Base-by-base conservation (phyloP, 2,797 vertebrate genomes). In the Ceryle rudis region DNA sequence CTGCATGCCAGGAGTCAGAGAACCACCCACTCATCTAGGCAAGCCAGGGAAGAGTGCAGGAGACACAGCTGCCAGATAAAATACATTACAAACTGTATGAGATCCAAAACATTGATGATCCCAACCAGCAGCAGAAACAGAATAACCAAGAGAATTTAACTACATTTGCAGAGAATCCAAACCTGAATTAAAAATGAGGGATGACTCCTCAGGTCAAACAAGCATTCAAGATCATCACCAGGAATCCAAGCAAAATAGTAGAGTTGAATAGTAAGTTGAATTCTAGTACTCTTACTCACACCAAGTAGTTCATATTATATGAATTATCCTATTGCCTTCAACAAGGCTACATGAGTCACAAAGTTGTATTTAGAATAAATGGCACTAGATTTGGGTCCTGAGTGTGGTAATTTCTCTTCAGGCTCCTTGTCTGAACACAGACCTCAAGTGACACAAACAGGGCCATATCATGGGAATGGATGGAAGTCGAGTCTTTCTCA, bases 41-140 rank as follows among this genome's bases (percentile, higher is more conserved):
- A 95, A 83, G 75, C 71, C 90, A 80, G 55, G 77, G 78, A 93
- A 92, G 83, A 80, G 74, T 74, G 49, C 83, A 92, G 41, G 39
- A 84, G 90, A 71, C 49, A 78, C 71, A 89, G 83, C 81, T 95
- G 92, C 93, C 93, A 89, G 88, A 94, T 82, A 90, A 95, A 94
- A 95, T 82, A 94, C 52, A 89, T 85, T 95, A 70, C 64, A 85
- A 81, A 90, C 51, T 3, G 0, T 93, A 71, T 0, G 4, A 80
- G 52, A 69, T 85, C 78, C 94, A 95, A 95, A 96, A 94, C 57
- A 92, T 39, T 73, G 90, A 85, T 85, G 78, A 94, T 85, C 71
- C 90, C 49, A 77, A 39, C 21, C 85, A 95, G 77, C 78, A 92
- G 49, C 80, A 96, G 90, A 91, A 94, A 93, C 4, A 85, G 54